A percentile compares a stretch with the other conserved stretches of the same genome.
These are phyloP conservation scores for Tetragonula clypearis DNA, from an alignment of 1,140 invertebrate genomes.

Conservation along the genomic window DNA sequence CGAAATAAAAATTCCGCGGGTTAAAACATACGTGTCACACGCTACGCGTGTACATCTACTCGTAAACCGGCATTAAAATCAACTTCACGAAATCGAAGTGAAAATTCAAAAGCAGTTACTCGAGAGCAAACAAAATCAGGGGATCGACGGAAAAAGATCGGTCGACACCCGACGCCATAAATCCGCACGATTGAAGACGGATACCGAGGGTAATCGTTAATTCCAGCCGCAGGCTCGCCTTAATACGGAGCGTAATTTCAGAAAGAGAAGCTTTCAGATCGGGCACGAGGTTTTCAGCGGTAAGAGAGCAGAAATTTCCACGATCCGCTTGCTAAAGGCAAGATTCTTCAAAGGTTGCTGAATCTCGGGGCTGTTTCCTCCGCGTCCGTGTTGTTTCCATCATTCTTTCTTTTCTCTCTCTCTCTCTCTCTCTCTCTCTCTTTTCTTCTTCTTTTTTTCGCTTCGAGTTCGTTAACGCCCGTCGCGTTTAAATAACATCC, in stretches of 20 bases:
- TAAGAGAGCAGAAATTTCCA: not conserved
- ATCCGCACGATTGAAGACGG: constrained; percentile 1
- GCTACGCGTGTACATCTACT: not conserved
- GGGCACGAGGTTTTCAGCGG: not conserved
- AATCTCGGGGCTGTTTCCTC: not conserved
- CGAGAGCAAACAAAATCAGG: not conserved
- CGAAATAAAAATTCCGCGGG: too few relatives aligned
- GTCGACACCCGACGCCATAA: not conserved
- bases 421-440: too few relatives aligned
- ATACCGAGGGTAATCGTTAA: not conserved
- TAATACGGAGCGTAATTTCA: constrained; percentile 7
- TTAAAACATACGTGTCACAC: too few relatives aligned
- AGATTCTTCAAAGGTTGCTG: constrained; percentile 5
- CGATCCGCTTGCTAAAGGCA: constrained; percentile 27
- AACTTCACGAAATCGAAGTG: not conserved
- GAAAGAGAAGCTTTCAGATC: not conserved
- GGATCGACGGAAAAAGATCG: not conserved
- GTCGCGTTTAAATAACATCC: constrained; percentile 35
- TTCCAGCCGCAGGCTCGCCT: not conserved
- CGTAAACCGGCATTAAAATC: not conserved
- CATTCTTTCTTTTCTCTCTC: not conserved
- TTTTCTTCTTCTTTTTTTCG: not conserved
- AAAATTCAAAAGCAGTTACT: too few relatives aligned
- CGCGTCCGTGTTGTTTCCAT: constrained; percentile 6
- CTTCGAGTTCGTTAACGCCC: constrained; percentile 38